Evolutionary conservation across 2,113 vertebrate genomes (phyloP).

Genomic region (Platysteira castanea): DNA sequence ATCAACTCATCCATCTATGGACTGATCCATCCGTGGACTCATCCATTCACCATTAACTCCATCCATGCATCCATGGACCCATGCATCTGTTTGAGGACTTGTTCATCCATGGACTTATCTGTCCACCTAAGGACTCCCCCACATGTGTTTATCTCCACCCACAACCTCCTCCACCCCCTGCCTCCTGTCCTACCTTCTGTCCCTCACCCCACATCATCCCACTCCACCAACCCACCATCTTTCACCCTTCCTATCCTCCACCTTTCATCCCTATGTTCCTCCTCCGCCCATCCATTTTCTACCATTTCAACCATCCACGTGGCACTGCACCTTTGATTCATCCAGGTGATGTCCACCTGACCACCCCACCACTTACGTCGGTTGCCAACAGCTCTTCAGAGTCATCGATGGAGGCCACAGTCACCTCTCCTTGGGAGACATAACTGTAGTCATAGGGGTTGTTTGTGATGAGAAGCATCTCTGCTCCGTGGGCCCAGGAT

Average conservation of each 20-base stretch:
- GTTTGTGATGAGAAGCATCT: constrained; percentile 88
- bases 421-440: constrained; percentile 92
- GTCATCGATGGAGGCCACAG: constrained; percentile 89
- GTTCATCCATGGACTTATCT: background rate
- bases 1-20: background rate
- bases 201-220: background rate
- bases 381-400: constrained; percentile 88
- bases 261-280: background rate
- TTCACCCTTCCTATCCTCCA: background rate
- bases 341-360: background rate
- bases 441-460: constrained; percentile 93
- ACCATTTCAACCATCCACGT: background rate
- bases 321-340: background rate
- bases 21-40: background rate
- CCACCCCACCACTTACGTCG: constrained; percentile 71
- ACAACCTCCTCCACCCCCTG: background rate
- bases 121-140: background rate
- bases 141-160: background rate
- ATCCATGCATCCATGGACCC: background rate
- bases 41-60: background rate
- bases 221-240: background rate
- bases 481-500: background rate
- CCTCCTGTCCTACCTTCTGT: background rate
- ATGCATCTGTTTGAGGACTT: background rate
- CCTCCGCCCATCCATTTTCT: background rate